Evolutionary conservation across 2,888 invertebrate genomes (phyloP), one percentile per base, ranked within the genome.

Genomic region (Fissipunctia ypsillon): DNA sequence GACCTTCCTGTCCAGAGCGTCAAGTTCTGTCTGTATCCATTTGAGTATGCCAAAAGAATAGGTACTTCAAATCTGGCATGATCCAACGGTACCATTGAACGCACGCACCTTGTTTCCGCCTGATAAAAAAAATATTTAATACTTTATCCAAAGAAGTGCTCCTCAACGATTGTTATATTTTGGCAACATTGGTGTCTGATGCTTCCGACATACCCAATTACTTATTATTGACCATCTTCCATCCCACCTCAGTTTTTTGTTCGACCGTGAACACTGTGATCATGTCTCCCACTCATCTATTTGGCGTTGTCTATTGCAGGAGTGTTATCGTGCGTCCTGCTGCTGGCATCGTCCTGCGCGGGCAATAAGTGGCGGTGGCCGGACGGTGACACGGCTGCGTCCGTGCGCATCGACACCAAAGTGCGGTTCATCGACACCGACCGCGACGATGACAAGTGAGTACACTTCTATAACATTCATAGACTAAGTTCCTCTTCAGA

Each of bases 341-440:
- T 78, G 69, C 76, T 81, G 67, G 84, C 77, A 57, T 81, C 87
- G 56, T 75, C 83, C 3, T 91, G 89, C 14, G 71, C 82, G 3
- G 93, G 89, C 67, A 86, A 9, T 38, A 38, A 83, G 68, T 95
- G 94, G 95, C 88, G 88, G 67, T 94, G 93, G 91, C 95, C 93
- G 52, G 93, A 92, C 59, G 84, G 76, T 22, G 76, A 72, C 48
- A 88, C 90, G 2, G 87, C 89, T 31, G 83, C 78, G 1, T 91
- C 94, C 35, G 91, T 93, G 61, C 89, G 92, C 73, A 92, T 96
- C 71, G 95, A 95, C 89, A 91, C 91, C 84, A 95, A 95, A 73
- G 93, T 95, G 77, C 91, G 90, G 61, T 95, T 95, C 87, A 80
- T 88, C 22, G 95, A 95, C 69, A 78, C 63, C n/a, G 80, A n/a